Conservation (phyloP, 2,113 vertebrate genomes). For the Nestor notabilis region DNA sequence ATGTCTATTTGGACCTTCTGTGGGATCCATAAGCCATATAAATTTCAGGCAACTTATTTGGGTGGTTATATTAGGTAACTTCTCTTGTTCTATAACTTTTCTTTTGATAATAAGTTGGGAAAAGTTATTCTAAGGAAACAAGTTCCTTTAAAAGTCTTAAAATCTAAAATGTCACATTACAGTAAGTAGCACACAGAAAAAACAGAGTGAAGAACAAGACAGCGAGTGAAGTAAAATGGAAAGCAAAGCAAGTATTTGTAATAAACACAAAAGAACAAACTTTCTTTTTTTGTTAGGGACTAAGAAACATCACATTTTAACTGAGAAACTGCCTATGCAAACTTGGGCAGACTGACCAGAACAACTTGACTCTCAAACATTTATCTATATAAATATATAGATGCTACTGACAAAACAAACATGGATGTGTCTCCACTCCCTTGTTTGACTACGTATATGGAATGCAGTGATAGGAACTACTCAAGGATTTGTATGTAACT, state of each 20-base stretch:
- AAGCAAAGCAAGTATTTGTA: background rate
- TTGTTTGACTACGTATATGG: background rate
- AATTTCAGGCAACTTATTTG: background rate
- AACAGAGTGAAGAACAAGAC: background rate
- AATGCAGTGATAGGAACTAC: background rate
- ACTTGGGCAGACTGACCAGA: background rate
- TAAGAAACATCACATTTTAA: background rate
- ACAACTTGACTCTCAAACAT: background rate
- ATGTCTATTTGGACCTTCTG: background rate
- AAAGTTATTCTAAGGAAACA: background rate
- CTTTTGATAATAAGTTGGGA: background rate
- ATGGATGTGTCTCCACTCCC: background rate
- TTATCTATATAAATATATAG: background rate
- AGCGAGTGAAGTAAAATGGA: background rate
- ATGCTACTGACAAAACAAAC: background rate
- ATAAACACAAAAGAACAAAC: background rate
- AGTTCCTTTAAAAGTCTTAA: background rate
- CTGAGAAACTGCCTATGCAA: background rate
- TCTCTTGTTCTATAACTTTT: background rate
- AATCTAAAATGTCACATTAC: background rate
- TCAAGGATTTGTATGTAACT: background rate
- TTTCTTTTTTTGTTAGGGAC: background rate
- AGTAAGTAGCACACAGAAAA: background rate
- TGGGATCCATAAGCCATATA: background rate
- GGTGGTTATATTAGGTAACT: background rate